Evolutionary conservation across 2,888 invertebrate species (phyloP), one percentile per base, ranked within the genome.

Genomic region (Hydroisotoma schaefferi): DNA sequence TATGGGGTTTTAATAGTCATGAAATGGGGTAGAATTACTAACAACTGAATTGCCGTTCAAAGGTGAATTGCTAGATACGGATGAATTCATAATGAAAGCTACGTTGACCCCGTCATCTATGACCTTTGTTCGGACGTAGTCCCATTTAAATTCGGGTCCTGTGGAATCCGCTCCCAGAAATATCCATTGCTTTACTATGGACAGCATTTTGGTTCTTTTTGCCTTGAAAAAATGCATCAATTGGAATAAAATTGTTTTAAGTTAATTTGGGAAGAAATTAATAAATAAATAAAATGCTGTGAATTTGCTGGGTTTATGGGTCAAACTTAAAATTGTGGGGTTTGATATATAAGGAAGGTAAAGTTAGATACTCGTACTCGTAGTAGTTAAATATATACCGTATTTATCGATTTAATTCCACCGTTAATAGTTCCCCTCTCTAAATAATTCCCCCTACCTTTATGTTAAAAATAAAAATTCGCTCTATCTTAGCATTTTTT

Each of bases 181-280:
- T n/a, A 91, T 75, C 90, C 91, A 91, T 74, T 90, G 89, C 65
- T 85, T 87, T 70, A 79, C 81, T 0, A 87, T 85, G 73, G 85
- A 82, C 0, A 87, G 84, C 81, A 91, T 82, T 37, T 80, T 78
- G 52, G 86, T 76, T 0, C 81, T 78, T 46, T 86, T 84, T 0
- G 87, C 87, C 80, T 43, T 33, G 8, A 80, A 61, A 27, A 66
- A 57, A 37, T 43, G 8, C 8, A 43, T 43, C 6, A 12, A 57
- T 25, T 10, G 8, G 15, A 15, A 8, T 15, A 10, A 33, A 10
- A 15, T 33, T 10, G 33, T 33, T 33, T 33, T 33, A 33, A 8
- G n/a, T n/a, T n/a, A n/a, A n/a, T n/a, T n/a, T n/a, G n/a, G n/a
- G n/a, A n/a, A n/a, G n/a, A 54, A 25, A 8, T 2, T 44, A 10